phyloP scores from a whole-genome alignment of 2,888 invertebrate species.

The Bhutanitis thaidina region DNA sequence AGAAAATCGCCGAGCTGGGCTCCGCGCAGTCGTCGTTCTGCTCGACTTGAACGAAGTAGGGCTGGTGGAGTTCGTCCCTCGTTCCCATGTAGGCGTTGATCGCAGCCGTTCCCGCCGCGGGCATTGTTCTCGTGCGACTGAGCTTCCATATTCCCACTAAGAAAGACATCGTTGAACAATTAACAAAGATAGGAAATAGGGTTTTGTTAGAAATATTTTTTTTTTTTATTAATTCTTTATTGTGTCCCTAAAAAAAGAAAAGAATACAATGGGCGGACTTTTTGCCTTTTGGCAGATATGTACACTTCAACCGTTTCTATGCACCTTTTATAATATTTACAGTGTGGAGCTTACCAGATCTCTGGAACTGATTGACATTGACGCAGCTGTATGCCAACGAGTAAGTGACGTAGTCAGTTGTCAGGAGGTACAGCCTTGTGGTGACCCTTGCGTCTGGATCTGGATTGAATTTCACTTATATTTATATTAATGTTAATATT shows the following conservation, averaged over 20 bases:
- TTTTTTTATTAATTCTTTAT: too few relatives aligned
- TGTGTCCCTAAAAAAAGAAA: too few relatives aligned
- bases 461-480: constrained; percentile 26
- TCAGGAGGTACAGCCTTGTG: constrained; percentile 73
- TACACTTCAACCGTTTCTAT: too few relatives aligned
- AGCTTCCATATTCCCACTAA: constrained; percentile 64
- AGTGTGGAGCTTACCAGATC: constrained; percentile 54
- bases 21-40: constrained; percentile 53
- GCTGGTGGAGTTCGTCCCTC: constrained; percentile 46
- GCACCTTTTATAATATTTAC: too few relatives aligned
- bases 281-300: too few relatives aligned
- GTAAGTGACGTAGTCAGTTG: constrained; percentile 82
- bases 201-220: too few relatives aligned
- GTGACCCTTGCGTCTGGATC: constrained; percentile 31
- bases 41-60: constrained; percentile 46
- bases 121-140: constrained; percentile 47
- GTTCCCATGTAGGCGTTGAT: constrained; percentile 38
- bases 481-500: too few relatives aligned
- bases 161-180: too few relatives aligned
- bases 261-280: too few relatives aligned
- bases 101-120: constrained; percentile 26
- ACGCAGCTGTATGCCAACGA: constrained; percentile 83
- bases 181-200: too few relatives aligned
- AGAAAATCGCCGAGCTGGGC: constrained; percentile 48
- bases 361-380: constrained; percentile 43